phyloP scores from a whole-genome alignment of 2,888 invertebrate genomes.

The Tachystola acroxantha region DNA sequence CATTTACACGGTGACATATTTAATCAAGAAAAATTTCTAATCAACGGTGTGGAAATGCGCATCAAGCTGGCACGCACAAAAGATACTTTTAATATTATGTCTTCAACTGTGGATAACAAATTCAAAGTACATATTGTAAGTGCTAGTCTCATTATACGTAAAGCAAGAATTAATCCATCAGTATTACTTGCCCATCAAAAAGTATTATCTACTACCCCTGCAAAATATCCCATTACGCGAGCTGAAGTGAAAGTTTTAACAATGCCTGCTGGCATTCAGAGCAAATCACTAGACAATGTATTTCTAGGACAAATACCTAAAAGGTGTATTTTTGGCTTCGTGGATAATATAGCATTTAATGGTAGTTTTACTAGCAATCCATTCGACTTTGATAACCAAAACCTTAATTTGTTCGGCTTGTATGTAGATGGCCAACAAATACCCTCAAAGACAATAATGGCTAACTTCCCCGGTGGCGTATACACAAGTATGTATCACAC shows the following conservation, averaged over 20 bases:
- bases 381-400: slow-evolving; percentile 21
- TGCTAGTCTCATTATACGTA: slow-evolving; percentile 14
- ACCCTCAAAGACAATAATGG: slow-evolving; percentile 15
- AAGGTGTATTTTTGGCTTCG: slow-evolving; percentile 19
- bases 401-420: slow-evolving; percentile 18
- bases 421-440: slow-evolving; percentile 19
- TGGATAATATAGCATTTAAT: slow-evolving; percentile 17
- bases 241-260: slow-evolving; percentile 20
- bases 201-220: slow-evolving; percentile 16
- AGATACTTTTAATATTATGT: slow-evolving; percentile 11
- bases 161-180: slow-evolving; percentile 14
- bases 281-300: slow-evolving; percentile 20
- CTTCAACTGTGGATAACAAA: slow-evolving; percentile 9
- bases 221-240: slow-evolving; percentile 24
- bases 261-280: slow-evolving; percentile 19
- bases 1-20: slow-evolving; percentile 20
- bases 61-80: slow-evolving; percentile 13
- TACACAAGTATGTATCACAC: slow-evolving; percentile 14
- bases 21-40: slow-evolving; percentile 19
- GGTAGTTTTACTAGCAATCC: slow-evolving; percentile 19
- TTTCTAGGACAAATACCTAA: slow-evolving; percentile 20
- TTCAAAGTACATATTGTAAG: slow-evolving; percentile 14
- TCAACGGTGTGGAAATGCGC: slow-evolving; percentile 20
- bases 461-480: slow-evolving; percentile 8
- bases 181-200: slow-evolving; percentile 17